Percentiles rank a stretch among this genome's conserved stretches.
Conservation (phyloP, 2,888 invertebrate species). For the Ptychoptera contaminata region DNA sequence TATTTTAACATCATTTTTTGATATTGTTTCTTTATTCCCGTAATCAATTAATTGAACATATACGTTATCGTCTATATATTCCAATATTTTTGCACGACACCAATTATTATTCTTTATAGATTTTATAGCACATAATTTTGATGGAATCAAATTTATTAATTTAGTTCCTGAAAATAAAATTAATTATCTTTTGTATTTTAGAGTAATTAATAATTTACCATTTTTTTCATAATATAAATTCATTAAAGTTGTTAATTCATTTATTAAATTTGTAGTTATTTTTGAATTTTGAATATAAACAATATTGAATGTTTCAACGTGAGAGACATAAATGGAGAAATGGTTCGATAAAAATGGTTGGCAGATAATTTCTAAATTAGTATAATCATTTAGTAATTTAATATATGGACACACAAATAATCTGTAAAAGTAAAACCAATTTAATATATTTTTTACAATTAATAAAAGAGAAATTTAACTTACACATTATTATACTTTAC, state of each 20-base stretch:
- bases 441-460: neutral
- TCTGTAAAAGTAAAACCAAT: constrained; percentile 30
- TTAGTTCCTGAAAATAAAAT: constrained; percentile 17
- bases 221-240: constrained; percentile 38
- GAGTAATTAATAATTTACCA: constrained; percentile 16
- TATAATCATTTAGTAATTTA: constrained; percentile 23
- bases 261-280: constrained; percentile 31
- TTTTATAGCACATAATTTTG: constrained; percentile 43
- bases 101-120: constrained; percentile 45
- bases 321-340: constrained; percentile 42
- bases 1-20: constrained; percentile 29
- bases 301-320: constrained; percentile 39
- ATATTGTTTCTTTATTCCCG: constrained; percentile 46
- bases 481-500: constrained; percentile 29
- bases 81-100: constrained; percentile 44
- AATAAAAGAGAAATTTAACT: constrained; percentile 9
- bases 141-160: constrained; percentile 32
- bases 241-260: constrained; percentile 39
- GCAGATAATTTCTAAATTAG: constrained; percentile 37
- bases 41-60: constrained; percentile 47
- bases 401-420: constrained; percentile 48
- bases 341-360: constrained; percentile 44
- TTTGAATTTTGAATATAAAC: constrained; percentile 45
- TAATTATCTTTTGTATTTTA: constrained; percentile 12
- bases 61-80: constrained; percentile 32